Conservation (phyloP, 2,113 vertebrate species). For the Machaerirhynchus nigripectus region DNA sequence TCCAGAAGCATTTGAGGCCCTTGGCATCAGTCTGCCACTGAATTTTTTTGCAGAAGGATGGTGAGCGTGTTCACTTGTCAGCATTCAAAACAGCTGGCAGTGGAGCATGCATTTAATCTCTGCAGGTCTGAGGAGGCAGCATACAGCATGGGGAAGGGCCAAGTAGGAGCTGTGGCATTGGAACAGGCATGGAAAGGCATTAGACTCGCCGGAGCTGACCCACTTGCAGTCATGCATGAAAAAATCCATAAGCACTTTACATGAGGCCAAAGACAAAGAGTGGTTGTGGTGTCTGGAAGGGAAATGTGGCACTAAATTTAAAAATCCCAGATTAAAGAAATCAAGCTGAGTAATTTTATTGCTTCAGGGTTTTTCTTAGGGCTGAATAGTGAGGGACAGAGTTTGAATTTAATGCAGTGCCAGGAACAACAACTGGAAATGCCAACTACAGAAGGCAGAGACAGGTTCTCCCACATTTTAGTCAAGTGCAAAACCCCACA, state of each 20-base stretch:
- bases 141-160: background rate
- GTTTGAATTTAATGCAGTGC: background rate
- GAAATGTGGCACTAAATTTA: background rate
- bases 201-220: background rate
- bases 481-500: background rate
- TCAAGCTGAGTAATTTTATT: background rate
- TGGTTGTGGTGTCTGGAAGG: background rate
- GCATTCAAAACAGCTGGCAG: background rate
- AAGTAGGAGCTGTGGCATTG: background rate
- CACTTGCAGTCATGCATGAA: background rate
- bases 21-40: background rate
- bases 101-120: background rate
- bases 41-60: background rate
- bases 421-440: background rate
- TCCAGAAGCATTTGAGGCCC: background rate
- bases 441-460: background rate
- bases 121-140: background rate
- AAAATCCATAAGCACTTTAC: background rate
- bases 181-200: background rate
- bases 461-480: background rate
- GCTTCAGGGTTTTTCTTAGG: background rate
- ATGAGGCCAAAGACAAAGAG: background rate
- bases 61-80: fast-evolving
- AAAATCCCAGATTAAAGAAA: background rate
- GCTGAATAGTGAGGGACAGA: background rate